phyloP scores from a whole-genome alignment of 64 coral and sea anemone genomes.

The Stylophora pistillata region DNA sequence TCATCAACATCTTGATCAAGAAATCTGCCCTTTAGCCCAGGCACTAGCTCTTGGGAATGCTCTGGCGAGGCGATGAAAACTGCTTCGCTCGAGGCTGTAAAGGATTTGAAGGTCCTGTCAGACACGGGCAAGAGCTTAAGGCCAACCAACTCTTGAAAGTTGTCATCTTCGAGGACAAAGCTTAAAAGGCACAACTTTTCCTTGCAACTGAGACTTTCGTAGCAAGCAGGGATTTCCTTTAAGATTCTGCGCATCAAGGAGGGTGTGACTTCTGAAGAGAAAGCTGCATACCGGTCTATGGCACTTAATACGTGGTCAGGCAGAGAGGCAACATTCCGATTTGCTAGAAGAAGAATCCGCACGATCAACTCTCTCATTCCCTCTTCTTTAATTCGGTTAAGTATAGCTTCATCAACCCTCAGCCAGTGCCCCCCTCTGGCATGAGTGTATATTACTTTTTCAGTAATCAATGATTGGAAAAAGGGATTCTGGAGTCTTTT shows the following conservation, averaged over 20 bases:
- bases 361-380: conserved; percentile 17
- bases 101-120: conserved; percentile 30
- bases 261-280: conserved; percentile 29
- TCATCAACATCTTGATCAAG: conserved; percentile 34
- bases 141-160: conserved; percentile 47
- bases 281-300: not conserved
- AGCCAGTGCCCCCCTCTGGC: conserved; percentile 64
- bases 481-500: conserved; percentile 52
- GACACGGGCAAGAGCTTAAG: conserved; percentile 60
- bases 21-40: conserved; percentile 28
- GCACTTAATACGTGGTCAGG: conserved; percentile 60
- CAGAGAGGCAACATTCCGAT: conserved; percentile 50
- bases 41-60: conserved; percentile 50
- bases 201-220: not conserved
- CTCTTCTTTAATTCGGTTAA: conserved; percentile 42
- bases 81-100: not conserved
- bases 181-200: conserved; percentile 63
- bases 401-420: conserved; percentile 37
- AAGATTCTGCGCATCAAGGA: conserved; percentile 14
- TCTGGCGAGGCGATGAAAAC: conserved; percentile 60
- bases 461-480: conserved; percentile 13
- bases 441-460: conserved; percentile 46
- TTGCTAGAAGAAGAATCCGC: conserved; percentile 19
- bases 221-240: conserved; percentile 12
- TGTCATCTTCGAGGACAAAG: conserved; percentile 58